phyloP scores from a whole-genome alignment of 2,888 invertebrate species.

The Syrista parreyssii region DNA sequence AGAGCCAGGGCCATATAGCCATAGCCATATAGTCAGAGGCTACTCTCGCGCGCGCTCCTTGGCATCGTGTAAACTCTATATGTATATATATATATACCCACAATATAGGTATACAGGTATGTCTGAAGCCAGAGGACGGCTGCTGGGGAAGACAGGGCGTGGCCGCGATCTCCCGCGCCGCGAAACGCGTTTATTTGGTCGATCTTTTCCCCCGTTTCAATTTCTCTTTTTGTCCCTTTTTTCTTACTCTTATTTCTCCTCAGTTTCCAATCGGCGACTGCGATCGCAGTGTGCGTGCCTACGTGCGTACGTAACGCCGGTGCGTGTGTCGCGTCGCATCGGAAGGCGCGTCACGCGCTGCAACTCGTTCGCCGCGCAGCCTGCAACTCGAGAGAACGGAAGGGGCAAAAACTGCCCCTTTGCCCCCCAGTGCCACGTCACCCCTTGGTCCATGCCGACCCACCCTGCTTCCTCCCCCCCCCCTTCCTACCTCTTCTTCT shows the following conservation, averaged over 20 bases:
- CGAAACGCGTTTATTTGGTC: conserved; percentile 51
- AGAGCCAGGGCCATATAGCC: too few relatives aligned
- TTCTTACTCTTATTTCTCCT: conserved; percentile 21
- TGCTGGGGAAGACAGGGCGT: conserved; percentile 45
- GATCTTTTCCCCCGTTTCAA: conserved; percentile 20
- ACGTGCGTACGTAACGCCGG: conserved; percentile 18
- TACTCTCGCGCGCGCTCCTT: too few relatives aligned
- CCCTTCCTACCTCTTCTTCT: neutral
- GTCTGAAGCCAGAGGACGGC: neutral
- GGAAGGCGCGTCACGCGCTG: conserved; percentile 49
- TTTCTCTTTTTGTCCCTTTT: conserved; percentile 21
- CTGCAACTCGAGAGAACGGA: conserved; percentile 17
- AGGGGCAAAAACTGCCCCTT: conserved; percentile 42
- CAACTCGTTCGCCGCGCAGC: conserved; percentile 24
- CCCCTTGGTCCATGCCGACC: neutral
- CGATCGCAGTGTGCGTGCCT: conserved; percentile 12
- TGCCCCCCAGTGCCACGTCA: conserved; percentile 4
- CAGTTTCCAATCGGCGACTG: conserved; percentile 39
- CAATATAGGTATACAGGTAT: neutral
- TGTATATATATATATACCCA: too few relatives aligned
- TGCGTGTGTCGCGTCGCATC: conserved; percentile 34
- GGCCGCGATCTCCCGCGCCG: conserved; percentile 48
- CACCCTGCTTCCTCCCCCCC: neutral
- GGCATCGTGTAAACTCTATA: too few relatives aligned
- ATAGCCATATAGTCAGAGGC: too few relatives aligned